Evolutionary conservation across 2,888 invertebrate genomes (phyloP).

Genomic region (Perizoma affinitatum): DNA sequence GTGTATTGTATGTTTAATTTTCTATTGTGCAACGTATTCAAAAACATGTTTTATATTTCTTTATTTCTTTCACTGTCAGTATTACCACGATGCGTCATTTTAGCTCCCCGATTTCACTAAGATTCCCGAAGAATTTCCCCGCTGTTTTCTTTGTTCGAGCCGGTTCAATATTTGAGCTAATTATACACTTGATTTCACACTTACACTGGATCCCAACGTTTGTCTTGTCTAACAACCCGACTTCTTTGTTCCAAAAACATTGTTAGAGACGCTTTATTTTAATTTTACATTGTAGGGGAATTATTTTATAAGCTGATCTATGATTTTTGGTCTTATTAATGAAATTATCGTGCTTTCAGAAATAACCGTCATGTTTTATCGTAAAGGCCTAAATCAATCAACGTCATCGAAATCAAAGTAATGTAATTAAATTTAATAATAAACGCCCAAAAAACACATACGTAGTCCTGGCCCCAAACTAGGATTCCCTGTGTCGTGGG

Average conservation of each 20-base stretch:
- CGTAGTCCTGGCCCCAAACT: too few relatives aligned
- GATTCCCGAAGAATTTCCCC: conserved; percentile 51
- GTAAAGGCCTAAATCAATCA: too few relatives aligned
- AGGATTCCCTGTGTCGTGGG: too few relatives aligned
- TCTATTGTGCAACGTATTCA: neutral
- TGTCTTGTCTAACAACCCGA: conserved; percentile 58
- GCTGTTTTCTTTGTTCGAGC: conserved; percentile 72
- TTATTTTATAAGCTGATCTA: conserved; percentile 21
- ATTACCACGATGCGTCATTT: conserved; percentile 43
- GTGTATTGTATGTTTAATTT: neutral
- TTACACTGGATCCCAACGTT: conserved; percentile 55
- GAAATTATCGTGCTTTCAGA: too few relatives aligned
- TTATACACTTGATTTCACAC: conserved; percentile 68
- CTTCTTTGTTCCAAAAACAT: conserved; percentile 40
- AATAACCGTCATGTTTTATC: too few relatives aligned
- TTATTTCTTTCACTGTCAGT: neutral
- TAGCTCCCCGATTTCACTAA: conserved; percentile 60
- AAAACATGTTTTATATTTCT: too few relatives aligned
- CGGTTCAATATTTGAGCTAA: conserved; percentile 64
- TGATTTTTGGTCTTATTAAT: conserved; percentile 22
- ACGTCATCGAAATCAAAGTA: too few relatives aligned
- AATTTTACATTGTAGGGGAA: conserved; percentile 28
- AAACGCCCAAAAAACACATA: too few relatives aligned
- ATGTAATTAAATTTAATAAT: too few relatives aligned
- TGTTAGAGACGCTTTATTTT: conserved; percentile 26